Conservation (phyloP, 2,113 vertebrate species). For the Apteryx owenii region DNA sequence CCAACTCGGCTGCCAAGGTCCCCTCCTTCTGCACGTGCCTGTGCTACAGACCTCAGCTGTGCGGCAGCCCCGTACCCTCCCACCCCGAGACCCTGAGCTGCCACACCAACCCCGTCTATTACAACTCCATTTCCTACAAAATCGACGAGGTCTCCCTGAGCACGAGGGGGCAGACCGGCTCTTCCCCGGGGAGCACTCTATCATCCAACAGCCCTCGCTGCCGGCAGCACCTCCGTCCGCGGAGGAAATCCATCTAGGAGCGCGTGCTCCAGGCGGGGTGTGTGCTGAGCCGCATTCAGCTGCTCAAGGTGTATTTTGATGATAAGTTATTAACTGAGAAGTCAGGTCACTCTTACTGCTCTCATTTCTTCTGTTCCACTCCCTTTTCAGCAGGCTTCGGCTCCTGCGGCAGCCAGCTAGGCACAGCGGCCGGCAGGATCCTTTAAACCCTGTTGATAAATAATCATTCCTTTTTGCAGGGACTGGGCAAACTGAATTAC, state of each 20-base stretch:
- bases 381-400: not conserved
- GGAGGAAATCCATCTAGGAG: slow-evolving; percentile 88
- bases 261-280: not conserved
- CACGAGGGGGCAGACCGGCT: slow-evolving; percentile 85
- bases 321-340: slow-evolving; percentile 33
- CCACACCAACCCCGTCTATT: slow-evolving; percentile 85
- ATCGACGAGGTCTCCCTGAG: slow-evolving; percentile 81
- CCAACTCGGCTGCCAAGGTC: slow-evolving; percentile 63
- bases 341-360: not conserved
- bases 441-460: not conserved
- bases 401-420: not conserved
- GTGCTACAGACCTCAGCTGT: slow-evolving; percentile 83
- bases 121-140: slow-evolving; percentile 86
- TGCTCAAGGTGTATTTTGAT: not conserved
- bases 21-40: slow-evolving; percentile 85
- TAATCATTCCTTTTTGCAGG: not conserved
- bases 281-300: not conserved
- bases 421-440: not conserved
- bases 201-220: slow-evolving; percentile 75
- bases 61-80: slow-evolving; percentile 76
- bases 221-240: slow-evolving; percentile 70
- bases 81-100: slow-evolving; percentile 76
- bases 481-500: not conserved
- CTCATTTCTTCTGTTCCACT: not conserved
- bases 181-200: slow-evolving; percentile 85